A percentile compares a stretch with the other conserved stretches of the same genome.
Conservation (phyloP, 2,113 vertebrate genomes). For the Psammodynastes pulverulentus region DNA sequence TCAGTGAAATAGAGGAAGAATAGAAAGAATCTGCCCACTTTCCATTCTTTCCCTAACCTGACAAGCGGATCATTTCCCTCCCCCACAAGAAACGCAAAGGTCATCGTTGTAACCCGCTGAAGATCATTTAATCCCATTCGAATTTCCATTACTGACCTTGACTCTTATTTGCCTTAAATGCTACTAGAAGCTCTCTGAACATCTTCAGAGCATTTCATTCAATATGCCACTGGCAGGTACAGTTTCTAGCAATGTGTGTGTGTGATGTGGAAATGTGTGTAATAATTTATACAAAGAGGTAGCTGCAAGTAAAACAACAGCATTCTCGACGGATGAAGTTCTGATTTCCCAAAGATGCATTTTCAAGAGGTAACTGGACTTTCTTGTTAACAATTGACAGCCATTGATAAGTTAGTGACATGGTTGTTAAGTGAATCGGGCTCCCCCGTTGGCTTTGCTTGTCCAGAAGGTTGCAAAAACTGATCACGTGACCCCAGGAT, state of each 20-base stretch:
- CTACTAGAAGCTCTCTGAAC: neutral
- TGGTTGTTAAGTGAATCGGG: too few species aligned
- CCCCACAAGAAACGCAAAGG: conserved; percentile 57
- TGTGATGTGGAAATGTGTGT: neutral
- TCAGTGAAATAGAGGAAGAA: conserved; percentile 54
- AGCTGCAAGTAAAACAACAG: neutral
- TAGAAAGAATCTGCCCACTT: conserved; percentile 31
- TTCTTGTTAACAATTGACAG: too few species aligned
- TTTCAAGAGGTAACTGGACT: too few species aligned
- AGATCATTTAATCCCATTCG: conserved; percentile 52
- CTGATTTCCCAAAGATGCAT: too few species aligned
- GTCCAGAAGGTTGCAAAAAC: too few species aligned
- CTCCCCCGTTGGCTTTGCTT: too few species aligned
- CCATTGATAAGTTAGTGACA: too few species aligned
- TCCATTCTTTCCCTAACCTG: conserved; percentile 52
- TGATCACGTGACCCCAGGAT: too few species aligned
- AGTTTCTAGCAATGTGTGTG: neutral
- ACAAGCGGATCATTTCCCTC: conserved; percentile 41
- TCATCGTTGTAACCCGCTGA: conserved; percentile 39
- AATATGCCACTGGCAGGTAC: too few species aligned
- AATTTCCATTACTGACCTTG: conserved; percentile 46
- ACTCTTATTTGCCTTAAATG: conserved; percentile 25
- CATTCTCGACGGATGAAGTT: too few species aligned
- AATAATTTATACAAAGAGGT: neutral
- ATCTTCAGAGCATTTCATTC: neutral